Evolutionary conservation across 2,113 vertebrate species (phyloP).

Genomic region (Cyprinus carpio): DNA sequence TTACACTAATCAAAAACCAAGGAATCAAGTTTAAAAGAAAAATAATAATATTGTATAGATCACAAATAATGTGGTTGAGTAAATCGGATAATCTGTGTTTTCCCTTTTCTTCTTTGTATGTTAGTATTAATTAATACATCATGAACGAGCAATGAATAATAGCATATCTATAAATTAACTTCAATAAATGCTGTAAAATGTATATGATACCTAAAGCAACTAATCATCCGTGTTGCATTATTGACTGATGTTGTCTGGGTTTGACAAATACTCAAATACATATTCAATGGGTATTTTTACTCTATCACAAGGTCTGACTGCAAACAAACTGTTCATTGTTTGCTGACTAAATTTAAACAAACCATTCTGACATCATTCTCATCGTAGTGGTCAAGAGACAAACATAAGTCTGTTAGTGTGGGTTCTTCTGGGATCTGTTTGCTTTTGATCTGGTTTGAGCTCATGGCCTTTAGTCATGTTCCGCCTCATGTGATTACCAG

Average conservation of each 20-base stretch:
- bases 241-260: background rate
- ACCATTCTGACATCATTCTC: background rate
- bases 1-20: too few species aligned
- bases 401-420: background rate
- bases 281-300: background rate
- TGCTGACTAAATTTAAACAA: slow-evolving; percentile 42
- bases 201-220: too few species aligned
- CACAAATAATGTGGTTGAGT: too few species aligned
- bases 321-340: slow-evolving; percentile 8
- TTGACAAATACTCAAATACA: slow-evolving; percentile 9
- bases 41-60: too few species aligned
- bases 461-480: background rate
- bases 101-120: background rate
- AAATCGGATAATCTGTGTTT: background rate
- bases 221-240: background rate
- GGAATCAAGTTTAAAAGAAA: too few species aligned
- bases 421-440: background rate
- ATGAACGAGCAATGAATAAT: background rate
- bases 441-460: background rate
- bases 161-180: background rate
- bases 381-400: background rate
- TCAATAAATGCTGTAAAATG: background rate
- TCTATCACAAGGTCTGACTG: background rate
- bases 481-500: background rate
- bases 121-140: background rate